A percentile compares a stretch with the other conserved stretches of the same genome.
Evolutionary conservation across 2,888 invertebrate species (phyloP).

Genomic region (Nebria brevicollis): DNA sequence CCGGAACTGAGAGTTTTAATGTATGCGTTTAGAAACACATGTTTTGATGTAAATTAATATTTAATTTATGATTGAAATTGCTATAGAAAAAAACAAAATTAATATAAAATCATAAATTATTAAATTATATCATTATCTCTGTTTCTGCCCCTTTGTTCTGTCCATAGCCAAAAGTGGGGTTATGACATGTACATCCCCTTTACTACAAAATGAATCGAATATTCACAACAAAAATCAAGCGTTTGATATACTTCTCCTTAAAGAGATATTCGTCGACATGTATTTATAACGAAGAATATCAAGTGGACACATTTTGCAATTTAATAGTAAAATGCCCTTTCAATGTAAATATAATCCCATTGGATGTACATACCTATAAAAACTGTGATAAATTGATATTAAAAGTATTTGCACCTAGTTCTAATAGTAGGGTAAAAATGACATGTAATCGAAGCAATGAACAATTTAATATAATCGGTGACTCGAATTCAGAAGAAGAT

Average conservation of each 20-base stretch:
- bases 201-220: background rate
- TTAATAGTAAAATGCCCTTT: conserved; percentile 56
- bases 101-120: no score
- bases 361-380: conserved; percentile 57
- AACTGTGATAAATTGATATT: conserved; percentile 56
- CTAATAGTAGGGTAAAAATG: conserved; percentile 7
- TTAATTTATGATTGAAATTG: no score
- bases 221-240: background rate
- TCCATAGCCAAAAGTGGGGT: no score
- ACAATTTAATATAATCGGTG: conserved; percentile 50
- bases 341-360: conserved; percentile 55
- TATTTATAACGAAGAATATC: conserved; percentile 47
- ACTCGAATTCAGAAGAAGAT: conserved; percentile 33
- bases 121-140: no score
- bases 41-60: no score
- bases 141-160: no score
- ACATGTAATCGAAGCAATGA: conserved; percentile 50
- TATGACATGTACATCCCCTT: no score
- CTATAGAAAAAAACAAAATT: no score
- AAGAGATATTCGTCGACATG: conserved; percentile 24
- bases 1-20: no score
- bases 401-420: conserved; percentile 45
- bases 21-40: no score
- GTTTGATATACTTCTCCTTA: background rate
- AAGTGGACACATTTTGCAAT: conserved; percentile 55